Base-by-base conservation (phyloP, 2,797 vertebrate species). In the Pseudochirops cupreus region DNA sequence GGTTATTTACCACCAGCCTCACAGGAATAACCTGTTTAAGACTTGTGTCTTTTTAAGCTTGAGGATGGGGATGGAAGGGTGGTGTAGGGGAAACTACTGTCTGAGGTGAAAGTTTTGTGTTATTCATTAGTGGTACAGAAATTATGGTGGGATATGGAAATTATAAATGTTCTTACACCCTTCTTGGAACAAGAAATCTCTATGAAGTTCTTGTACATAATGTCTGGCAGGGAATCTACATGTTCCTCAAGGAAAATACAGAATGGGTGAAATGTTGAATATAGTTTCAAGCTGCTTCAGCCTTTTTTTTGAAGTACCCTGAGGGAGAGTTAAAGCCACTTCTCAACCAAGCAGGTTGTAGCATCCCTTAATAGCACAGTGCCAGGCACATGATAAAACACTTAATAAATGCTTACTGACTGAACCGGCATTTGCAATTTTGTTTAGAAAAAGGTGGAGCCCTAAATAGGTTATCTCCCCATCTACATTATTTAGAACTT, bases 11-110 rank as follows among this genome's bases (percentile, higher is more conserved):
- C 93, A 94, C 94, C 95, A 97, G 91, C 94, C 92, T 97, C 94
- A 96, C 94, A 96, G 97, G 97, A 98, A 97, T 96, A 98, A 98
- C 97, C 98, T 98, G 97, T 97, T 96, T 98, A 94, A 98, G 95
- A 96, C 94, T 94, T 97, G 96, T 97, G 74, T 87, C 24, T 46
- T 87, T 87, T 50, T 87, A 26, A 46, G 39, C 39, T 87, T 87
- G 21, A 50, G 39, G 74, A 87, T 87, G 97, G 96, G 98, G 98
- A 97, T 6, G 95, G 96, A 96, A 92, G 95, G 97, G 74, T 50
- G 95, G 94, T 92, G 90, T 54, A 87, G 21, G 90, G 94, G 56
- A 95, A 94, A 95, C 96, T 97, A 92, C 96, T 95, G 93, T 97
- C 93, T 90, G 39, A 87, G 3, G 3, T 46, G 39, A 87, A 87